Base-by-base conservation (phyloP, 2,888 invertebrate species). In the Galerucella calmariensis region DNA sequence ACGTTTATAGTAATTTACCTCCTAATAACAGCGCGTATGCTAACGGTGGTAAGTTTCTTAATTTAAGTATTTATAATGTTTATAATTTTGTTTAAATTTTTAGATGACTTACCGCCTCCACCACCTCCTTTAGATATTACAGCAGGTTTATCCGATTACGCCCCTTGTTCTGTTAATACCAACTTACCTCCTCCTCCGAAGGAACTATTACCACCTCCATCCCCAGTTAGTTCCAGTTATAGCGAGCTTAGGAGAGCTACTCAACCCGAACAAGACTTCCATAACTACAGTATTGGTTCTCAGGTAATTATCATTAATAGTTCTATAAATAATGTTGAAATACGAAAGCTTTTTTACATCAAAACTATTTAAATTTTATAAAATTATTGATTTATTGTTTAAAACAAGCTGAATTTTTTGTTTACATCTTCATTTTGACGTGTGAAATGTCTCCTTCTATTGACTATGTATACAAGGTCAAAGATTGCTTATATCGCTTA, bases 151-250 rank as follows among this genome's bases (percentile, higher is more conserved):
- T 81, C 80, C 1, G 88, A 88, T 72, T 89, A 88, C 76, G 86
- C 80, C 67, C 88, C 88, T 35, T 88, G 87, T 75, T 84, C 85
- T 44, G 86, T 88, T 27, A 88, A 88, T 72, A 88, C 87, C 1
- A 88, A 88, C 65, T 81, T 88, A 16, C 87, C 88, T 9, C 90
- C 90, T 9, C 89, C 90, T 8, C 89, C 90, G 0, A 87, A 90
- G 69, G 94, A 95, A 78, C 89, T 93, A 77, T 90, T 93, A 73
- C 94, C 95, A 24, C 96, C 96, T 8, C 95, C 96, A 10, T 95
- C 95, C 76, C 96, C 96, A 2, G 96, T 96, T 0, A 96, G 95
- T 83, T 96, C 96, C 2, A 96, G 95, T 81, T 97, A 96, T 83
- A 96, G 96, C 84, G 96, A 96, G 88, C 88, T 96, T 73, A 90